These are phyloP conservation scores for Drosophila melanocephala DNA, from an alignment of 2,888 invertebrate species.

Conservation along the genomic window DNA sequence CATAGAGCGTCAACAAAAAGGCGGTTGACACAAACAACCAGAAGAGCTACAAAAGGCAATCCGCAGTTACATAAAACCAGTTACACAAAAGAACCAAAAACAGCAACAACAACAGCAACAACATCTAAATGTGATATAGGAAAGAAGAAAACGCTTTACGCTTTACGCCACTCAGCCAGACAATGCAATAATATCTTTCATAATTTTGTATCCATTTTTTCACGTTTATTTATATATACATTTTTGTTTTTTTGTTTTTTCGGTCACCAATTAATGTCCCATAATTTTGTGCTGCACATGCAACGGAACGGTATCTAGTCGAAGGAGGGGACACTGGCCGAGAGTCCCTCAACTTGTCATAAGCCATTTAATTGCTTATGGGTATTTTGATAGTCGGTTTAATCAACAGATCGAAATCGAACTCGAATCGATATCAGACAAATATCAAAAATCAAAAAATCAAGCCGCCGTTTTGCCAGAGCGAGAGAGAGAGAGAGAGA, in stretches of 20 bases:
- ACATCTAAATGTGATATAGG: slow-evolving; percentile 32
- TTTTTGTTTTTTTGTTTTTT: slow-evolving; percentile 11
- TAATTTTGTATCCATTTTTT: slow-evolving; percentile 73
- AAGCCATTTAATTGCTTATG: slow-evolving; percentile 76
- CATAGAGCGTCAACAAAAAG: slow-evolving; percentile 45
- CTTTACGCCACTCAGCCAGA: slow-evolving; percentile 64
- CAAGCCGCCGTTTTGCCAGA: slow-evolving; percentile 56
- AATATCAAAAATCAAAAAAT: slow-evolving; percentile 41
- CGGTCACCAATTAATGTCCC: slow-evolving; percentile 82
- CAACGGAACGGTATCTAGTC: slow-evolving; percentile 28
- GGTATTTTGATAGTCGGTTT: slow-evolving; percentile 68
- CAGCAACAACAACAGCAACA: slow-evolving; percentile 9
- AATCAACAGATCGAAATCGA: slow-evolving; percentile 54
- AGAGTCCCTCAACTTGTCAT: slow-evolving; percentile 69
- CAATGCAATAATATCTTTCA: slow-evolving; percentile 82
- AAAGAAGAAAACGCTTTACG: slow-evolving; percentile 58
- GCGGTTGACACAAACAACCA: slow-evolving; percentile 39
- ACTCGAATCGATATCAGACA: slow-evolving; percentile 42
- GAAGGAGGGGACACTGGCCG: slow-evolving; percentile 8
- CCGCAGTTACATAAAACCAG: slow-evolving; percentile 73
- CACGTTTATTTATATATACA: background rate
- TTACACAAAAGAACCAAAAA: slow-evolving; percentile 62
- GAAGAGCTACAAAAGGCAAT: slow-evolving; percentile 31
- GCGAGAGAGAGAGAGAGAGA: background rate
- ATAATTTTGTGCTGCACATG: slow-evolving; percentile 73